These are phyloP conservation scores for Pipa parva DNA, from an alignment of 2,113 vertebrate species.

Conservation along the genomic window DNA sequence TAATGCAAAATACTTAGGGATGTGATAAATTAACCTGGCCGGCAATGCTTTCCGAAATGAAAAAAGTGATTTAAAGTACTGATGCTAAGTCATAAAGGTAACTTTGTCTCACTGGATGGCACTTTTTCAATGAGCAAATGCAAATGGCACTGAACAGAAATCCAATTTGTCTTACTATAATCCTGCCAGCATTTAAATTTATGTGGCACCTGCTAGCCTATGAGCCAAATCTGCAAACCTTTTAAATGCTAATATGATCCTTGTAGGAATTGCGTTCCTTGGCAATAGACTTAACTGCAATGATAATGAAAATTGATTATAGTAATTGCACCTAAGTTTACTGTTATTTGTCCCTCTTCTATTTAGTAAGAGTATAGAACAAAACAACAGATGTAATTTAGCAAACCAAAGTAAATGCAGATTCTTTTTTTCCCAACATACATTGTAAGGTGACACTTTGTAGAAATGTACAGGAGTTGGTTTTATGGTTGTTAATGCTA, in stretches of 20 bases:
- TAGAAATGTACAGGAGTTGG: no score
- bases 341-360: neutral
- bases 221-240: conserved; percentile 16
- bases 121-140: conserved; percentile 28
- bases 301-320: conserved; percentile 2
- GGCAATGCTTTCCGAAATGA: conserved; percentile 12
- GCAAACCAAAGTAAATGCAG: no score
- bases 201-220: conserved; percentile 22
- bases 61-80: conserved; percentile 13
- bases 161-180: conserved; percentile 25
- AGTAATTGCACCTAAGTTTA: conserved; percentile 2
- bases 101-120: conserved; percentile 23
- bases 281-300: neutral
- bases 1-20: neutral
- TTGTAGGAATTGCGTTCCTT: neutral
- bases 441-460: no score
- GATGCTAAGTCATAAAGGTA: conserved; percentile 26
- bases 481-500: no score
- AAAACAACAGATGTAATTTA: no score
- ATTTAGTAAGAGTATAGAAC: neutral
- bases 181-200: conserved; percentile 27
- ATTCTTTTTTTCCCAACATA: no score
- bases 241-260: conserved; percentile 28
- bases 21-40: neutral
- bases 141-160: conserved; percentile 20